Conservation (phyloP, 2,888 invertebrate species). For the Petrolisthes manimaculis region DNA sequence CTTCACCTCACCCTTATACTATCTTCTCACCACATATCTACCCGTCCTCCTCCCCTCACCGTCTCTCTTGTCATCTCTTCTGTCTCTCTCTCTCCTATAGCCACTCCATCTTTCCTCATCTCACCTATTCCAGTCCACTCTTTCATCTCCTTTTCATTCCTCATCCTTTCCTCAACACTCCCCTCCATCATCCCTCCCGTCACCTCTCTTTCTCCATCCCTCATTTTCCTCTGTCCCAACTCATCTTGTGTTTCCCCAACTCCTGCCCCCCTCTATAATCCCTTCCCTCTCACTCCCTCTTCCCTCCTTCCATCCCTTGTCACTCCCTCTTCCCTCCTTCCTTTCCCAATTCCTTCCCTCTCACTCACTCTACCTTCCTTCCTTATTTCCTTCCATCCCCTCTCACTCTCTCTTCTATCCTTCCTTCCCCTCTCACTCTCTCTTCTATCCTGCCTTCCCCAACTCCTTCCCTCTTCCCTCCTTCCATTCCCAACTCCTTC, state of each 20-base stretch:
- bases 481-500: neutral
- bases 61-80: neutral
- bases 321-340: neutral
- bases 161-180: too few species aligned
- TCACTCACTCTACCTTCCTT: neutral
- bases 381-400: neutral
- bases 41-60: too few species aligned
- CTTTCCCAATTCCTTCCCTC: neutral
- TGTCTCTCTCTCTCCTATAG: neutral
- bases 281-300: too few species aligned
- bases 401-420: neutral
- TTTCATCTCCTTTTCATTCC: too few species aligned
- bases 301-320: neutral
- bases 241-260: too few species aligned
- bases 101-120: too few species aligned
- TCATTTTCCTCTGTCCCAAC: too few species aligned
- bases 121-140: too few species aligned
- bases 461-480: conserved; percentile 1
- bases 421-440: neutral
- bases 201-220: too few species aligned
- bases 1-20: neutral
- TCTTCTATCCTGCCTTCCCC: neutral
- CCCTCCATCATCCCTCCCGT: too few species aligned
- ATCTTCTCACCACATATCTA: too few species aligned
- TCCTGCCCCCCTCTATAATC: too few species aligned